A percentile compares a stretch with the other conserved stretches of the same genome.
Conservation (phyloP, 2,797 vertebrate species). For the Anomalospiza imberbis region DNA sequence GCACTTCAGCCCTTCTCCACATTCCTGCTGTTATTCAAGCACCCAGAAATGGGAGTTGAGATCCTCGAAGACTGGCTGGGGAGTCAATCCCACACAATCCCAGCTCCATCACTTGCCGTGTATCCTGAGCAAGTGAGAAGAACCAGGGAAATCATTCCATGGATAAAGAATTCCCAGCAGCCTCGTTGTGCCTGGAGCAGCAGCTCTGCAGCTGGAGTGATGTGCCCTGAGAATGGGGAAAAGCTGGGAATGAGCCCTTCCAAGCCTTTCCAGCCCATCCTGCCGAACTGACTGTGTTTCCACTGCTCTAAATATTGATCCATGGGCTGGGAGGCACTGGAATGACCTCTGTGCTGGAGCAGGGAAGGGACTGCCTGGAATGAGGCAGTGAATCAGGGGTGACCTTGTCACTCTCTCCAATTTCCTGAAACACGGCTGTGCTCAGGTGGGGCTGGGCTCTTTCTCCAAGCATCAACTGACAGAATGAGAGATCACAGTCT, state of each 20-base stretch:
- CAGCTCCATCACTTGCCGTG: not conserved
- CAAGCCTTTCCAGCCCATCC: not conserved
- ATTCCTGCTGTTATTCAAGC: not conserved
- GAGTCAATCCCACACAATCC: not conserved
- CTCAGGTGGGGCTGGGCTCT: not conserved
- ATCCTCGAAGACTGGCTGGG: not conserved
- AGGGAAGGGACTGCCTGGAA: not conserved
- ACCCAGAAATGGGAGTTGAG: not conserved
- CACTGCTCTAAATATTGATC: not conserved
- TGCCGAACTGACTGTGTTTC: not conserved
- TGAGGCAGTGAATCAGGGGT: not conserved
- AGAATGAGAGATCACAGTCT: not conserved
- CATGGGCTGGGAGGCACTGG: not conserved
- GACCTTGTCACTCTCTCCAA: not conserved
- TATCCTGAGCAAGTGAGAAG: not conserved
- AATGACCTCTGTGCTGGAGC: not conserved
- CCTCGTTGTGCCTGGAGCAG: not conserved
- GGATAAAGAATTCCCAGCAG: not conserved
- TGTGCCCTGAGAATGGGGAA: accelerated
- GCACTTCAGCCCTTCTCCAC: not conserved
- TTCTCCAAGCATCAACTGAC: not conserved
- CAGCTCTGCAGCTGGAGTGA: not conserved
- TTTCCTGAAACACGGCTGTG: not conserved
- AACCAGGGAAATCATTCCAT: accelerated
- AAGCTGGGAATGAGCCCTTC: not conserved